These are phyloP conservation scores for Pongo abelii DNA, from an alignment of 2,113 vertebrate genomes.

Conservation along the genomic window DNA sequence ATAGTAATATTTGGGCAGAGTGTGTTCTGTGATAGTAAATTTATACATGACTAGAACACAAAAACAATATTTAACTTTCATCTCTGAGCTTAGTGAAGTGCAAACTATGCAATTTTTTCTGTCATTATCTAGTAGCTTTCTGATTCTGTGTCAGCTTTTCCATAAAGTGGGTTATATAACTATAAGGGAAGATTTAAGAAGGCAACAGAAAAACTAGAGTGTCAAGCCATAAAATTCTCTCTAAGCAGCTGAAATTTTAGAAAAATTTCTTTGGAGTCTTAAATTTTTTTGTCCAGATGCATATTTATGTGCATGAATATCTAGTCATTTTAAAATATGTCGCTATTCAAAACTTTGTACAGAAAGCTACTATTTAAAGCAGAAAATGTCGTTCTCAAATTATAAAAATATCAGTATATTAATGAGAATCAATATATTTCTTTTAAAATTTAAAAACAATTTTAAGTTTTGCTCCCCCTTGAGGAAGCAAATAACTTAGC, in stretches of 20 bases:
- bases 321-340: slow-evolving; percentile 31
- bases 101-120: slow-evolving; percentile 72
- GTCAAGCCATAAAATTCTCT: background rate
- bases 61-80: slow-evolving; percentile 74
- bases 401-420: background rate
- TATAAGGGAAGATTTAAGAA: background rate
- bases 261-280: slow-evolving; percentile 34
- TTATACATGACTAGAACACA: slow-evolving; percentile 47
- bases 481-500: background rate
- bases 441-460: slow-evolving; percentile 7
- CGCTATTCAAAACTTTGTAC: background rate
- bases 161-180: slow-evolving; percentile 51
- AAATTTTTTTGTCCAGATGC: background rate
- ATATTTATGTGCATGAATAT: slow-evolving; percentile 35
- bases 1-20: slow-evolving; percentile 59
- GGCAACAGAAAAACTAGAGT: slow-evolving; percentile 25
- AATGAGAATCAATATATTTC: background rate
- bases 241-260: background rate
- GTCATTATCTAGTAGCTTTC: slow-evolving; percentile 28
- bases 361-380: slow-evolving; percentile 24
- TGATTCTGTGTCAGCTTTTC: slow-evolving; percentile 22
- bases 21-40: slow-evolving; percentile 56
- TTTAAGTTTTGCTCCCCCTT: background rate
- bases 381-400: background rate
- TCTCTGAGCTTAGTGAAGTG: slow-evolving; percentile 63